Percentiles rank a stretch among this genome's conserved stretches.
Conservation (phyloP, 2,113 vertebrate genomes). For the Leiothrix lutea region DNA sequence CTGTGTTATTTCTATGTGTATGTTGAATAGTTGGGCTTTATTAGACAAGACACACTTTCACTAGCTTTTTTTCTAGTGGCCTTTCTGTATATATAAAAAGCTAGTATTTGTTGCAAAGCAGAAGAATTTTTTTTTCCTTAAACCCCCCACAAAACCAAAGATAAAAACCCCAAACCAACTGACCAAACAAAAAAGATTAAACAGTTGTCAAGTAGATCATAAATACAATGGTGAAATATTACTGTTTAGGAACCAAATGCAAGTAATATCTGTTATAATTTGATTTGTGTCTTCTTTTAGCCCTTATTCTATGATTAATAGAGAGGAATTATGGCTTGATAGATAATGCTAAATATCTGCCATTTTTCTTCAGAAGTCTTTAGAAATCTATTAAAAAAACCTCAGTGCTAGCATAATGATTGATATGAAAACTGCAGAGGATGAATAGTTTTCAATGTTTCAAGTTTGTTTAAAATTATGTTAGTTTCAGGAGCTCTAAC, state of each 20-base stretch:
- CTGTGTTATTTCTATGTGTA: neutral
- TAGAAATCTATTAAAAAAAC: conserved; percentile 67
- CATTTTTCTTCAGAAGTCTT: conserved; percentile 68
- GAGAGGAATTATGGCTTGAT: conserved; percentile 61
- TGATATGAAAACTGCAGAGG: conserved; percentile 42
- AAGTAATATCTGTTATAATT: conserved; percentile 54
- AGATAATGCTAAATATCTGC: conserved; percentile 68
- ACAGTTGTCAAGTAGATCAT: conserved; percentile 57
- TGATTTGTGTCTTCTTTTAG: conserved; percentile 63
- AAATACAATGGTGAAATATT: conserved; percentile 58
- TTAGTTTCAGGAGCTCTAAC: neutral
- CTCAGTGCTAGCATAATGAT: conserved; percentile 44
- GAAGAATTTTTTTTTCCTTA: neutral
- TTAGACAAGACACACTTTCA: neutral
- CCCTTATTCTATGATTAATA: conserved; percentile 67
- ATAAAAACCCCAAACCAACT: neutral
- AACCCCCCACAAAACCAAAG: neutral
- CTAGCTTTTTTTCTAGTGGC: neutral
- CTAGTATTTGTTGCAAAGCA: conserved; percentile 27
- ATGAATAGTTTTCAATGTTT: conserved; percentile 45
- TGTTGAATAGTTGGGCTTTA: neutral
- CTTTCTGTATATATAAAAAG: neutral
- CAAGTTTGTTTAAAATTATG: conserved; percentile 36
- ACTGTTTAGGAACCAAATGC: conserved; percentile 52
- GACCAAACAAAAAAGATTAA: neutral